Evolutionary conservation across 23 tunicate species (phyloP).

Genomic region (Trididemnum clinides): DNA sequence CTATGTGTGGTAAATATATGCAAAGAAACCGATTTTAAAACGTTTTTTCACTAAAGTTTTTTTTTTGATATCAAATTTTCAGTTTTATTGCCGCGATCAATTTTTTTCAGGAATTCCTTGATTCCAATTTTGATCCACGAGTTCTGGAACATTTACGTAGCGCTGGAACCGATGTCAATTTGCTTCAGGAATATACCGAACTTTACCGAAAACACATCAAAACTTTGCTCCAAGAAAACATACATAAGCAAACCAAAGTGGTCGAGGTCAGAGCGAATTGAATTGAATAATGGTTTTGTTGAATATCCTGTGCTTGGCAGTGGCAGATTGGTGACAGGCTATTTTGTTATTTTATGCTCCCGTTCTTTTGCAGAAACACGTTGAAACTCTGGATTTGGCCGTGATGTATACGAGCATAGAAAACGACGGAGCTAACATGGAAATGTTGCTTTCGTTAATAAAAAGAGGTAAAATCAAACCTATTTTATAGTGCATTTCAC

Average conservation of each 20-base stretch:
- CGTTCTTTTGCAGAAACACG: slow-evolving; percentile 27
- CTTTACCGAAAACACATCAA: slow-evolving; percentile 50
- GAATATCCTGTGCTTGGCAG: not conserved
- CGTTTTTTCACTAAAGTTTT: too few relatives aligned
- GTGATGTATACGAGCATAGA: slow-evolving; percentile 45
- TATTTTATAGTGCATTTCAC: too few relatives aligned
- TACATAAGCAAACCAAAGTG: slow-evolving; percentile 44
- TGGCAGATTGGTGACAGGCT: not conserved
- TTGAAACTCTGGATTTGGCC: slow-evolving; percentile 34
- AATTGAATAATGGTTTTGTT: not conserved
- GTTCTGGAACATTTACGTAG: slow-evolving; percentile 53
- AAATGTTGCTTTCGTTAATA: slow-evolving; percentile 41
- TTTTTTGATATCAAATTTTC: too few relatives aligned
- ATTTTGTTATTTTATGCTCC: not conserved
- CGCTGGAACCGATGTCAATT: slow-evolving; percentile 49
- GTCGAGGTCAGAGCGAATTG: slow-evolving; percentile 11
- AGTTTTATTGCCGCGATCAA: too few relatives aligned
- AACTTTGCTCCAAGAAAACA: slow-evolving; percentile 41
- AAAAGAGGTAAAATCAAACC: slow-evolving; percentile 34
- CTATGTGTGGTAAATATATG: too few relatives aligned
- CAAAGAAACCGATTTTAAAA: too few relatives aligned
- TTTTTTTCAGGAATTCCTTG: slow-evolving; percentile 80
- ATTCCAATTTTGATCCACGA: slow-evolving; percentile 63
- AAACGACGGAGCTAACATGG: slow-evolving; percentile 64
- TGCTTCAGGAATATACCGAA: slow-evolving; percentile 57